Evolutionary conservation across 2,888 invertebrate genomes (phyloP), one percentile per base, ranked within the genome.

Genomic region (Criorhina ranunculi): DNA sequence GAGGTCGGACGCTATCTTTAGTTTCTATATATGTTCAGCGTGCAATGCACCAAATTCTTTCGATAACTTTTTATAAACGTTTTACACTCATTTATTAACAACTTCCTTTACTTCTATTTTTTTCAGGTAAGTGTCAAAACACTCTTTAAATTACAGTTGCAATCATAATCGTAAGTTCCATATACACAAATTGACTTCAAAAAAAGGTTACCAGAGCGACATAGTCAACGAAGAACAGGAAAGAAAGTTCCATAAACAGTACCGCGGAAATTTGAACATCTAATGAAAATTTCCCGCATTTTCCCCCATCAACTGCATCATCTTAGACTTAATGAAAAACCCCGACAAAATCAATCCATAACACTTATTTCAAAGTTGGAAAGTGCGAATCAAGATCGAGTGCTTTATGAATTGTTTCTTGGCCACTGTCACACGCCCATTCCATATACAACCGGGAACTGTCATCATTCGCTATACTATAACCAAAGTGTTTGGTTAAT

Each of bases 111-210:
- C 57, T 37, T 5, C 29, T 59, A 31, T 35, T 12, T 49, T n/a
- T 79, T 79, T 8, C 62, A 79, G 79, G 79, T 79, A 79, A 79
- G 79, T 79, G 40, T 8, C 24, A 29, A 42, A 53, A 15, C 19
- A 5, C 0, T 15, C 40, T 40, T 8, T n/a, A 15, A 9, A 9
- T 17, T 8, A n/a, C 7, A 35, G 0, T 12, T 5, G n/a, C 2
- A 17, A 11, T 6, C 0, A 11, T 29, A 7, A 46, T 29, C 51
- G 66, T 66, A 66, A 66, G 66, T 66, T 7, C 4, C 33, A 53
- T 12, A 55, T 35, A 9, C 33, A 24, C n/a, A 4, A 19, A 37
- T 17, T 31, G 11, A 17, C 15, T 44, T 5, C 17, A 17, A 44
- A 31, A 15, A 31, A 31, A 11, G n/a, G 44, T 60, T 44, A 42